Evolutionary conservation across 1,140 invertebrate species (phyloP), one percentile per base, ranked within the genome.

Genomic region (Oryctes rhinoceros): DNA sequence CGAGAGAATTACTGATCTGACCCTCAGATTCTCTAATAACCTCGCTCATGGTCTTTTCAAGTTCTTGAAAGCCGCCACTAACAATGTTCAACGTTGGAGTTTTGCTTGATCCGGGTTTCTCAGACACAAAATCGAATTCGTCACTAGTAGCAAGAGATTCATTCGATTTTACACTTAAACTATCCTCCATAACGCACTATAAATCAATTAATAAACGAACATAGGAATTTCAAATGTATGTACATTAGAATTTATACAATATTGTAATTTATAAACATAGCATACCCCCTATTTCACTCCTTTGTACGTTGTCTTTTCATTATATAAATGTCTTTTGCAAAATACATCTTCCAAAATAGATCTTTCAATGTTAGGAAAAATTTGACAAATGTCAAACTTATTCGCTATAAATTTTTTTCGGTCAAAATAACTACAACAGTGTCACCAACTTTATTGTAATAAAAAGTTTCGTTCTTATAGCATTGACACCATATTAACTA

Each of bases 81-180:
- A 92, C 90, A 83, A 95, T 94, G 85, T 94, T 92, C 80, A 96
- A 87, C 82, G 92, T 93, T 44, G 94, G 94, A 53, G 90, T 90
- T 80, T 90, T 88, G 20, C 86, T 88, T 13, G 82, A 86, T 89
- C 91, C 83, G 89, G 91, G 86, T 89, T 91, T 83, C 88, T 91
- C 82, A 86, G 90, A 44, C 89, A 96, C 91, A 87, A 96, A 94
- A 89, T 96, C 94, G 89, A 94, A 96, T 86, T 96, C 95, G 81
- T 96, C 95, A 86, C 94, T 95, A 53, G 94, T 95, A 76, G 93
- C 92, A 85, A 93, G 89, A 81, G 95, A 96, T 90, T 96, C 94
- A 87, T 93, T 92, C 80, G 94, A 96, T 90, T 94, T 93, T 77
- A 93, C 91, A 87, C 93, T 94, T 83, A 92, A 87, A 89, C 92